phyloP scores from a whole-genome alignment of 2,113 vertebrate species.

The Silurus asotus region DNA sequence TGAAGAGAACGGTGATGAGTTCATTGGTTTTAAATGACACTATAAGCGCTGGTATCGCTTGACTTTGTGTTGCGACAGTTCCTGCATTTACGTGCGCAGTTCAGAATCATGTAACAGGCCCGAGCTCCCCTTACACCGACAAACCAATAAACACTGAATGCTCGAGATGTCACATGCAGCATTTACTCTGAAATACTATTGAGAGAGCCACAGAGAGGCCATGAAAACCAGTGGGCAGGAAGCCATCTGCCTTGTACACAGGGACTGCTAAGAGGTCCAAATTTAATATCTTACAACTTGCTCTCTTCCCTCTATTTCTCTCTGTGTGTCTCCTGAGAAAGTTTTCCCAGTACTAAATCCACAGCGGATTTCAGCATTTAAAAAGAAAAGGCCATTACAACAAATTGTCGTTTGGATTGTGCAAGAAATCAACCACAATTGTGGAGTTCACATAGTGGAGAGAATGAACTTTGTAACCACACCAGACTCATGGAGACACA shows the following conservation, averaged over 20 bases:
- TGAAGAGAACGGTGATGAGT: not conserved
- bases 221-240: not conserved
- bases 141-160: not conserved
- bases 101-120: not conserved
- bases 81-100: not conserved
- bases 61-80: not conserved
- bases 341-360: not conserved
- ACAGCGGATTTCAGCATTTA: constrained; percentile 7
- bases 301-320: not conserved
- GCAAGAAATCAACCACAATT: constrained; percentile 29
- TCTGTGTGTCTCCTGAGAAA: not conserved
- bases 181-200: constrained; percentile 15
- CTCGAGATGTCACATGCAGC: not conserved
- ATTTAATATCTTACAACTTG: not conserved
- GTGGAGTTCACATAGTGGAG: constrained; percentile 13
- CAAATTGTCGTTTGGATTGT: constrained; percentile 6
- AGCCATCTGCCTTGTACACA: not conserved
- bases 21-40: not conserved
- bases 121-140: not conserved
- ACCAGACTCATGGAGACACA: constrained; percentile 16
- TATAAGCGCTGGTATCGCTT: not conserved
- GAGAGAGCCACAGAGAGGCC: not conserved
- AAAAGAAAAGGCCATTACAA: constrained; percentile 7
- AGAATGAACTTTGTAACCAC: constrained; percentile 31
- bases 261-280: not conserved